A percentile compares a stretch with the other conserved stretches of the same genome.
Evolutionary conservation across 2,797 vertebrate species (phyloP).

Genomic region (Lateolabrax maculatus): DNA sequence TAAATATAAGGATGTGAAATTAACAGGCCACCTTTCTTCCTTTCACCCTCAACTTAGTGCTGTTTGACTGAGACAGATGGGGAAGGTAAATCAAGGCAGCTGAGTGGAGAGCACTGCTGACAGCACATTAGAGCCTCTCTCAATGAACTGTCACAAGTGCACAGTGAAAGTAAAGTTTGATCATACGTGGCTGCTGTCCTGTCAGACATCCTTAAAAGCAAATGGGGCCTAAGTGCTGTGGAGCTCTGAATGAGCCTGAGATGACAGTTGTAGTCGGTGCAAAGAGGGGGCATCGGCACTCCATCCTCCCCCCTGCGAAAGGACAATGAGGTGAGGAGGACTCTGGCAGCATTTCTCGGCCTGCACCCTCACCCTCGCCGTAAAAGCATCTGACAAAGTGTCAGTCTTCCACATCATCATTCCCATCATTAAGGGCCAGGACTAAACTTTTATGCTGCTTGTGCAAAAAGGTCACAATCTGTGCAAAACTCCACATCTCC

Average conservation of each 20-base stretch:
- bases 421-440: conserved; percentile 71
- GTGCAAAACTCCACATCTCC: conserved; percentile 36
- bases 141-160: conserved; percentile 87
- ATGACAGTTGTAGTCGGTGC: conserved; percentile 82
- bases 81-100: conserved; percentile 87
- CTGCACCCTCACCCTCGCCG: conserved; percentile 60
- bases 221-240: conserved; percentile 88
- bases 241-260: conserved; percentile 79
- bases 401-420: conserved; percentile 85
- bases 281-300: conserved; percentile 76
- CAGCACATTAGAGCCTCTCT: conserved; percentile 88
- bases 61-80: conserved; percentile 86
- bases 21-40: conserved; percentile 69
- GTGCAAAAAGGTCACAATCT: conserved; percentile 70
- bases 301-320: conserved; percentile 71
- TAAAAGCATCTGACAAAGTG: conserved; percentile 85
- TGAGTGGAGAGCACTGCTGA: conserved; percentile 86
- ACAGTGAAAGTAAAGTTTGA: conserved; percentile 86
- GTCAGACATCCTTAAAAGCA: conserved; percentile 90
- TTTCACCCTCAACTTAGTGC: conserved; percentile 72
- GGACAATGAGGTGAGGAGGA: conserved; percentile 84
- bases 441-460: conserved; percentile 76
- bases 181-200: conserved; percentile 86
- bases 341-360: conserved; percentile 70
- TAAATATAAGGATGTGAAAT: conserved; percentile 69